Base-by-base conservation (phyloP, 2,888 invertebrate species). In the Dusona sp. region DNA sequence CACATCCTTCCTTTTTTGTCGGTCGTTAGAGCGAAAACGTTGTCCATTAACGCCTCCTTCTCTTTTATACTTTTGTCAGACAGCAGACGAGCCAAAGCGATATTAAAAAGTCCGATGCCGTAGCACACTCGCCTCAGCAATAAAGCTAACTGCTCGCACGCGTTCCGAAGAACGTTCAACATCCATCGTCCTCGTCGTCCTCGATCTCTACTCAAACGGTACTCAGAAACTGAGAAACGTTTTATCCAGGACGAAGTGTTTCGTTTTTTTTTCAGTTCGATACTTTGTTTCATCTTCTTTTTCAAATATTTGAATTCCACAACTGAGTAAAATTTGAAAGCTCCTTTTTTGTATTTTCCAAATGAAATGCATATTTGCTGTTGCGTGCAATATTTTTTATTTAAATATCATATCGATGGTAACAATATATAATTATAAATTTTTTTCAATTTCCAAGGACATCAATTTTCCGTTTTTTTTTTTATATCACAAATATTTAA, bases 21-120 rank as follows among this genome's bases (percentile, higher is more conserved):
- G 92, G 90, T 93, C 92, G 92, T 93, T 92, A 92, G 92, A 93
- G 92, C 91, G 91, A 91, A 93, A 93, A 93, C 91, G 92, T 91
- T 92, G 92, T 92, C 91, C 93, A 93, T 93, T 93, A 93, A 91
- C 93, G 92, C 93, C 92, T 91, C 88, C 86, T 79, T 81, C 84
- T 79, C 85, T 89, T 89, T 90, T 88, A 90, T 92, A 89, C 90
- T 92, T 92, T 92, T 91, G 93, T 92, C 92, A 92, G 92, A 90
- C 91, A 92, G 92, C 91, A 92, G 92, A 91, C 92, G 92, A 89
- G 90, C 89, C 90, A 92, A 92, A 92, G 91, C 91, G 92, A 93
- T 92, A 93, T 93, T 93, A 93, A 93, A 92, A 93, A 93, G 92
- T 92, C 90, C 89, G 88, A 88, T 89, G 87, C 73, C 90, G 90